Evolutionary conservation across 2,888 invertebrate genomes (phyloP).

Genomic region (Lacanobia wlatinum): DNA sequence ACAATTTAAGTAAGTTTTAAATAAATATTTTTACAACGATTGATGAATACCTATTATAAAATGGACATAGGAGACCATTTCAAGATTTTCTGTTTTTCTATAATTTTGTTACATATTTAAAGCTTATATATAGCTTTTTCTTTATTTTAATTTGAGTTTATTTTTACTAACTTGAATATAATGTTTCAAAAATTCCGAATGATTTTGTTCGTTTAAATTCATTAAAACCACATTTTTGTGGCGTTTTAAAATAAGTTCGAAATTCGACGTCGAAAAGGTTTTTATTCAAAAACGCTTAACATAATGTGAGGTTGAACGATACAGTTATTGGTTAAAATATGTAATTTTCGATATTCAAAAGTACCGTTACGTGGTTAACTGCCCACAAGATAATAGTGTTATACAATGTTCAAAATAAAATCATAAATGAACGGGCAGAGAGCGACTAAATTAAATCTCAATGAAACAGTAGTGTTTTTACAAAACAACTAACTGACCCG

Average conservation of each 20-base stretch:
- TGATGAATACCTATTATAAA: conserved; percentile 26
- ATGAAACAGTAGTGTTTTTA: no score
- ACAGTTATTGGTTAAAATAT: not conserved
- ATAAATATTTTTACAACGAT: not conserved
- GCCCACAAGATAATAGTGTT: not conserved
- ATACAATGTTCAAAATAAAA: not conserved
- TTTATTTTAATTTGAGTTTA: conserved; percentile 7
- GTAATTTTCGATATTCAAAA: not conserved
- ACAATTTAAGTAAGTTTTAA: conserved; percentile 3
- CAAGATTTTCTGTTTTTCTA: not conserved
- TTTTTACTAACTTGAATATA: not conserved
- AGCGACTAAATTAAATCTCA: not conserved
- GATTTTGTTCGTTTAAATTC: not conserved
- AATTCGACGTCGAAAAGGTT: not conserved
- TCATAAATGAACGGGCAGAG: not conserved
- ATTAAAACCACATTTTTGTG: not conserved
- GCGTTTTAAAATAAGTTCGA: not conserved
- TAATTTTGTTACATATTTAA: no score
- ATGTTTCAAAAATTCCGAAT: not conserved
- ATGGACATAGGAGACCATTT: not conserved
- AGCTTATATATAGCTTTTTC: no score
- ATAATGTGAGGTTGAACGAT: not conserved
- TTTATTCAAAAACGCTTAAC: not conserved
- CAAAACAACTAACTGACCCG: no score
- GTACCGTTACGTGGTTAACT: not conserved